These are phyloP conservation scores for Salvator merianae DNA, from an alignment of 2,113 vertebrate species.

Conservation along the genomic window DNA sequence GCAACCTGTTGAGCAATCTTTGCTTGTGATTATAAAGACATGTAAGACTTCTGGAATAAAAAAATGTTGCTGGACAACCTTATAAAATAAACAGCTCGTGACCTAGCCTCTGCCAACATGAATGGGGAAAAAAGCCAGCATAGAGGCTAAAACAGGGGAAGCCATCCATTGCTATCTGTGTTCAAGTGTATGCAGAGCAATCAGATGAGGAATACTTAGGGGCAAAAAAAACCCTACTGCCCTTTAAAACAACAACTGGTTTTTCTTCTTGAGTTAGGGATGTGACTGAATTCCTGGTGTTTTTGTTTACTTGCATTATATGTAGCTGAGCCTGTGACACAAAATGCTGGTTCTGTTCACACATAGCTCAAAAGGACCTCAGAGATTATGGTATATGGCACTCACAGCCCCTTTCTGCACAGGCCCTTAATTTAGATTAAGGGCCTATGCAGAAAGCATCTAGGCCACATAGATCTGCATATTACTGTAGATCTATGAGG, in stretches of 20 bases:
- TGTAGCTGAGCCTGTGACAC: neutral
- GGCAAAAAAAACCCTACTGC: neutral
- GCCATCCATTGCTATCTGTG: conserved; percentile 28
- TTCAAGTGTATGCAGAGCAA: conserved; percentile 15
- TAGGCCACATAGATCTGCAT: too few relatives aligned
- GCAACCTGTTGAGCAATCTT: conserved; percentile 56
- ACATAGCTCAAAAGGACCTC: too few relatives aligned
- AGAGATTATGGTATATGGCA: too few relatives aligned
- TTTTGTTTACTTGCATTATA: neutral
- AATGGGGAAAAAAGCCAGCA: conserved; percentile 40
- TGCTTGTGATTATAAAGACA: conserved; percentile 60
- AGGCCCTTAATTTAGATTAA: too few relatives aligned
- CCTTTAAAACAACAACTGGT: neutral
- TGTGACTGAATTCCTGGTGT: neutral
- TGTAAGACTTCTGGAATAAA: conserved; percentile 57
- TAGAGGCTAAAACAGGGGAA: conserved; percentile 47
- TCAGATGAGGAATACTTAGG: conserved; percentile 1
- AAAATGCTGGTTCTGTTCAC: too few relatives aligned
- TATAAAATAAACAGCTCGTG: conserved; percentile 56
- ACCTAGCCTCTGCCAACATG: conserved; percentile 40
- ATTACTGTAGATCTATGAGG: too few relatives aligned
- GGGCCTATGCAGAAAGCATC: too few relatives aligned
- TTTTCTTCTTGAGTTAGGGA: neutral
- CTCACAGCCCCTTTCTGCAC: too few relatives aligned
- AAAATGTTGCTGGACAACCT: conserved; percentile 61